phyloP scores from a whole-genome alignment of 2,797 vertebrate genomes.

The Morus bassanus region DNA sequence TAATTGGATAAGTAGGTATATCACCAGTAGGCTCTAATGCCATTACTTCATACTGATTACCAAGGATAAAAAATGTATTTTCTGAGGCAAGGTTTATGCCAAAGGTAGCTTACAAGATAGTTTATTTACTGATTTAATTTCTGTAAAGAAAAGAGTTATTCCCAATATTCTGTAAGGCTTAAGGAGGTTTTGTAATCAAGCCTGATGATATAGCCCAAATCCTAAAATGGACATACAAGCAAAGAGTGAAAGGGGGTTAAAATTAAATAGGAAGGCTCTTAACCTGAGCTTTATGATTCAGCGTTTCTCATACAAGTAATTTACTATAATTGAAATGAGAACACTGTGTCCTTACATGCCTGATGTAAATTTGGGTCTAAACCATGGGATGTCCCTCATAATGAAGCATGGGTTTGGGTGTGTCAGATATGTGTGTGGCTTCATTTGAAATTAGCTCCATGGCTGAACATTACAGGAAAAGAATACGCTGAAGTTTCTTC shows the following conservation, averaged over 20 bases:
- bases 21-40: not conserved
- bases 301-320: conserved; percentile 6
- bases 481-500: not conserved
- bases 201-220: not conserved
- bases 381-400: not conserved
- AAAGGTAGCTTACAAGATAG: not conserved
- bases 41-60: not conserved
- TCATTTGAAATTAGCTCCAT: conserved; percentile 3
- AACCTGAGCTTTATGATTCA: conserved; percentile 13
- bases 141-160: not conserved
- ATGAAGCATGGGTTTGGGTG: conserved; percentile 12
- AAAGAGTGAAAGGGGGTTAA: not conserved
- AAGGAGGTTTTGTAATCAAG: not conserved
- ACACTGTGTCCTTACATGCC: not conserved
- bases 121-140: not conserved
- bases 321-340: conserved; percentile 21
- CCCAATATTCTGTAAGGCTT: not conserved
- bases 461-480: not conserved
- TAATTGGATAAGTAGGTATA: not conserved
- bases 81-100: not conserved
- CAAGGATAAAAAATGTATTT: not conserved
- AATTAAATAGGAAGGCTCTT: not conserved
- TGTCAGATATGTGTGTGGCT: conserved; percentile 13
- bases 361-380: conserved; percentile 18
- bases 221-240: not conserved